Base-by-base conservation (phyloP, 2,888 invertebrate species). In the Microdon myrmicae region DNA sequence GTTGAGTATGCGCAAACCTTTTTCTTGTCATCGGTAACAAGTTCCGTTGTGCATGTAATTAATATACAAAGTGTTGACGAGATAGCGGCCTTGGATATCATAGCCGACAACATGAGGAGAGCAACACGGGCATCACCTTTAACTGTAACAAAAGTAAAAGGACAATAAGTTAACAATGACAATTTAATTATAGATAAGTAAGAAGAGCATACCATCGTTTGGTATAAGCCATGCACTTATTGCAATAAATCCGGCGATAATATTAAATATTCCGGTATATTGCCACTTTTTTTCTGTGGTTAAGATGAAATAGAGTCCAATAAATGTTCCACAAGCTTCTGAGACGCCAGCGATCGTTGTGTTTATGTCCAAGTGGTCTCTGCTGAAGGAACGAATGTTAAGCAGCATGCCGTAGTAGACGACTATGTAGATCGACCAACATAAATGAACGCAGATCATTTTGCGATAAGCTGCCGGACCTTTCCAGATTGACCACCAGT, bases 381-480 rank as follows among this genome's bases (percentile, higher is more conserved):
- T 76, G 58, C 81, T 81, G 54, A 81, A 80, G 13, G 79, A 76
- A 28, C 81, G 78, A 16, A 81, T 81, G 60, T 82, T 82, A 2
- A 82, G 71, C 17, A 82, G 70, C 74, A 80, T 79, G 45, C 82
- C 82, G 55, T 82, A 82, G 70, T 82, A 82, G 47, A 78, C 75
- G n/a, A 77, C 75, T 32, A 80, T 79, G 58, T 79, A 79, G 20
- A 79, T 73, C 35, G 80, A 76, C 81, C 80, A 81, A 29, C 75
- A 72, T 17, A 79, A 60, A 66, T 80, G 79, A 3, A 79, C 79
- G 64, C 77, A 78, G 9, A 77, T 66, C 68, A 80, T 75, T 56
- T 79, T 76, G 0, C 75, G 73, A 17, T 74, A 64, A 2, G 79
- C 79, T n/a, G 72, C 73, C 9, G 74, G 68, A 2, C 79, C 80